These are phyloP conservation scores for Lordiphosa collinella DNA, from an alignment of 1,140 invertebrate genomes.

Conservation along the genomic window DNA sequence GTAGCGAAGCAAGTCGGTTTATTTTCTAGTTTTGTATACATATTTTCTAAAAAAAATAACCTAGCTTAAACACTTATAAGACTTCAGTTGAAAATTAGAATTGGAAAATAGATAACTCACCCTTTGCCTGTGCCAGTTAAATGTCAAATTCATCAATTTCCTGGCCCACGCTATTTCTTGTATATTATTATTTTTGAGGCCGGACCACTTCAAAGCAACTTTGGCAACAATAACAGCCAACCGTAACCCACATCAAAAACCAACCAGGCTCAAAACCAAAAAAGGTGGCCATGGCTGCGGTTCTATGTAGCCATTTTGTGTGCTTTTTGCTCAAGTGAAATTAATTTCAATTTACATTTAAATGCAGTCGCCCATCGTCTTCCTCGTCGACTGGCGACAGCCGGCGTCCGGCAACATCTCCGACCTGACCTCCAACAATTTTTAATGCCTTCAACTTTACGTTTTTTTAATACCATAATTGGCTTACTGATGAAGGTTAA, in stretches of 20 bases:
- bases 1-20: no score
- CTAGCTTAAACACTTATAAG: no score
- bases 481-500: conserved; percentile 72
- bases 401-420: conserved; percentile 16
- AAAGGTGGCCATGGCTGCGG: conserved; percentile 12
- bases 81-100: no score
- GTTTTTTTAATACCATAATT: conserved; percentile 69
- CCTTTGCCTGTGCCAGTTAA: conserved; percentile 44
- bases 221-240: conserved; percentile 23
- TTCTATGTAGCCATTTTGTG: conserved; percentile 36
- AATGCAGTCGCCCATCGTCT: conserved; percentile 42
- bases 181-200: conserved; percentile 13
- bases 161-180: conserved; percentile 4
- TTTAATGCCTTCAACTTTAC: conserved; percentile 51
- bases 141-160: conserved; percentile 46
- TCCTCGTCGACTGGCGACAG: conserved; percentile 40
- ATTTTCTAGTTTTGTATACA: no score
- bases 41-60: no score
- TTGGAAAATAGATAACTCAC: no score
- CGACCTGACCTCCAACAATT: conserved; percentile 58
- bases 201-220: conserved; percentile 31
- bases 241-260: conserved; percentile 56
- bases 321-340: conserved; percentile 39
- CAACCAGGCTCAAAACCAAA: conserved; percentile 16
- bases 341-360: conserved; percentile 77